Base-by-base conservation (phyloP, 2,888 invertebrate genomes). In the Ennomos quercinarius region DNA sequence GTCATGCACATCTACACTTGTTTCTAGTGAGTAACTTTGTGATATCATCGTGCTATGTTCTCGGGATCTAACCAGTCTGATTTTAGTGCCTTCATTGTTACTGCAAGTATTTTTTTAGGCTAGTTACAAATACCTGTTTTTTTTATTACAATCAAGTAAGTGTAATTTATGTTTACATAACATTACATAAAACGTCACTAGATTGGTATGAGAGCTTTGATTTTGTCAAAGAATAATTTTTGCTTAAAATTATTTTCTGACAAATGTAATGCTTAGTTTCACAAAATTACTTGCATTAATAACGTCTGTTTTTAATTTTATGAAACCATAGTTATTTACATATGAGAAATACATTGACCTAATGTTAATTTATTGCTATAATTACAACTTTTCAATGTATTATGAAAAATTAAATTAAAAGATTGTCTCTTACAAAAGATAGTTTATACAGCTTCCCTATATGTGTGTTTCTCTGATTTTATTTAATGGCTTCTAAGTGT, bases 1-100 rank as follows among this genome's bases (percentile, higher is more conserved):
- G 74, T 87, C 91, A 91, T 91, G 91, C 90, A 89, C 86, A 84
- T 84, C 91, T 91, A 91, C 89, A 83, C 73, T 82, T 80, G 82
- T 83, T 83, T 71, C 87, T 86, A 87, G 76, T 83, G 80, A 83
- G 74, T 87, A 84, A 86, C 84, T 81, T 78, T 73, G 85, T 87
- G 86, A 85, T 84, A 85, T 81, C 72, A 63, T 80, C 73, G 86
- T 87, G 86, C 87, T 86, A 84, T 74, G 74, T 72, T 71, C 68
- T 71, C 10, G 72, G 73, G 78, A 72, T 68, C 77, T 82, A 81
- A 73, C 79, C 82, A 80, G 80, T 81, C 77, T 75, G 79, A 63
- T 40, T 41, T 12, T 37, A 10, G 45, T 43, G 13, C 37, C 35
- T 39, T 35, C 27, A 9, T 34, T 44, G n/a, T n/a, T 49, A 36